A percentile compares a stretch with the other conserved stretches of the same genome.
Conservation (phyloP, 2,888 invertebrate genomes). For the Drosophila meridiana region DNA sequence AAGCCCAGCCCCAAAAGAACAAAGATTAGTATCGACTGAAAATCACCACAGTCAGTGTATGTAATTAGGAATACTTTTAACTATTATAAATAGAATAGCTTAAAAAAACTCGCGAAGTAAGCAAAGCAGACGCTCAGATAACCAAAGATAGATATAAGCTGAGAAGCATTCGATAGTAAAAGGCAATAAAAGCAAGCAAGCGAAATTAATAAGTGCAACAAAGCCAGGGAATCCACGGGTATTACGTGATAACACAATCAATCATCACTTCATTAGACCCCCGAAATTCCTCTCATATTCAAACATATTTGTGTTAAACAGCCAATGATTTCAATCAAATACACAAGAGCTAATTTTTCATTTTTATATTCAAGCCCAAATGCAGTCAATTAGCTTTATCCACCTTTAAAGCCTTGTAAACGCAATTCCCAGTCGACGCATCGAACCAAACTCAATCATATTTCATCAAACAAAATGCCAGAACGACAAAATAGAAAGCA, state of each 20-base stretch:
- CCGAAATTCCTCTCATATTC: background rate
- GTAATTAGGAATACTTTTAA: no score
- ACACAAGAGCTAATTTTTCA: background rate
- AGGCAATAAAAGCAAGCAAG: no score
- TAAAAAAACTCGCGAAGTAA: background rate
- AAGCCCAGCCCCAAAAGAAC: no score
- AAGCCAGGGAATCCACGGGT: no score
- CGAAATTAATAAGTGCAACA: no score
- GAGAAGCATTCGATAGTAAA: no score
- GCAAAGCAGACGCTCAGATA: background rate
- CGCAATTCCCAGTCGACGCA: slow-evolving; percentile 24
- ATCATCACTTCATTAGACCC: background rate
- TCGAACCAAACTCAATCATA: slow-evolving; percentile 64
- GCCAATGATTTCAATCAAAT: background rate
- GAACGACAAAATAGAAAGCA: slow-evolving; percentile 55
- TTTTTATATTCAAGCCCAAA: background rate
- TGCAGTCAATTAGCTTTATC: slow-evolving; percentile 10
- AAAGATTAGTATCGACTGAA: no score
- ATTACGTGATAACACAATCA: background rate
- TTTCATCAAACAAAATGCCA: slow-evolving; percentile 69
- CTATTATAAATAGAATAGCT: no score
- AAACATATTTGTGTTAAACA: no score
- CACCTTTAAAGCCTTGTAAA: slow-evolving; percentile 9
- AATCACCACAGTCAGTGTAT: no score
- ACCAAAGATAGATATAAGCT: background rate